These are phyloP conservation scores for Silvanus unidentatus DNA, from an alignment of 2,888 invertebrate species.

Conservation along the genomic window DNA sequence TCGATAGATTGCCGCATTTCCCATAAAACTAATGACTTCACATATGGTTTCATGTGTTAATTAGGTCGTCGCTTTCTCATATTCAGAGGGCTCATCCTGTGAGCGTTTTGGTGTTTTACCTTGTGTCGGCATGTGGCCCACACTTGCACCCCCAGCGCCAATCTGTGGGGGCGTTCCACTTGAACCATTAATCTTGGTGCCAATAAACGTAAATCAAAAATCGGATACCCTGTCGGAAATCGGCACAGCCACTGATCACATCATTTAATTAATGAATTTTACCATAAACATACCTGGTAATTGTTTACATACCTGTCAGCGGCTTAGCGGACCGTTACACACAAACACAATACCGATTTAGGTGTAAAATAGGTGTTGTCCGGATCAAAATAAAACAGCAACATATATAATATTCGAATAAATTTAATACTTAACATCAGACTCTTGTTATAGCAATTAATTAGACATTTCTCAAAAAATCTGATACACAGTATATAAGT, in stretches of 20 bases:
- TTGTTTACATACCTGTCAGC: too few species aligned
- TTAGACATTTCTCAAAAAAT: conserved; percentile 15
- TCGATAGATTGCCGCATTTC: conserved; percentile 32
- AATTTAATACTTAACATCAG: conserved; percentile 35
- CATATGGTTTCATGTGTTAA: conserved; percentile 35
- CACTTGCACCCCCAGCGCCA: conserved; percentile 17
- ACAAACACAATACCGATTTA: too few species aligned
- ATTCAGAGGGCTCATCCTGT: conserved; percentile 21
- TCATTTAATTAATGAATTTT: too few species aligned
- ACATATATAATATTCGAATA: conserved; percentile 20
- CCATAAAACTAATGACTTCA: conserved; percentile 32
- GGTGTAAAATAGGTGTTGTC: too few species aligned
- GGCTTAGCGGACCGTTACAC: too few species aligned
- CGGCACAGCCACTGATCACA: too few species aligned
- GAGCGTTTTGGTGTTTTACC: conserved; percentile 7
- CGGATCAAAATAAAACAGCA: conserved; percentile 13
- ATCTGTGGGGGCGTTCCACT: conserved; percentile 20
- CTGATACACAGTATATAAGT: conserved; percentile 14
- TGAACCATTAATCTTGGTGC: too few species aligned
- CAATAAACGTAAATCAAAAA: too few species aligned
- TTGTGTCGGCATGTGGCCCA: conserved; percentile 23
- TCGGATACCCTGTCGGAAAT: too few species aligned
- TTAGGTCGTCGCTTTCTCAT: conserved; percentile 22
- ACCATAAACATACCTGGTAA: too few species aligned
- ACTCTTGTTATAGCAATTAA: conserved; percentile 18